These are phyloP conservation scores for Nephrotoma guestfalica DNA, from an alignment of 2,888 invertebrate species.

Conservation along the genomic window DNA sequence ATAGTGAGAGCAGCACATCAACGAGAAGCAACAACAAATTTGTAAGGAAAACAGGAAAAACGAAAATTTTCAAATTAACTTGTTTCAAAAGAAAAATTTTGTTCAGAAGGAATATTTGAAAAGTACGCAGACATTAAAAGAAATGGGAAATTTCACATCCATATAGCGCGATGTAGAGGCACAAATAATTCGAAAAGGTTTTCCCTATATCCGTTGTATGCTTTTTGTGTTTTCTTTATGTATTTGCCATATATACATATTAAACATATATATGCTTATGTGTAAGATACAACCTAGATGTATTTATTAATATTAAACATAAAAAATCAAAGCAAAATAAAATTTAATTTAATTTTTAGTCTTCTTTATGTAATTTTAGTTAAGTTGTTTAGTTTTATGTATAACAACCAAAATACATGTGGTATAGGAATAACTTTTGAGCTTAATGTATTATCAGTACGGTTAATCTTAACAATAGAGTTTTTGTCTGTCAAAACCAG, in stretches of 20 bases:
- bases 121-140: background rate
- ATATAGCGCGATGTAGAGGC: background rate
- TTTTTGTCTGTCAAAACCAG: no score
- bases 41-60: background rate
- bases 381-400: background rate
- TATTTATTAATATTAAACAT: background rate
- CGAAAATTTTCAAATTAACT: background rate
- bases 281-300: background rate
- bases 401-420: background rate
- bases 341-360: background rate
- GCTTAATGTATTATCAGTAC: no score
- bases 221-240: background rate
- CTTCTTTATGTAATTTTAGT: background rate
- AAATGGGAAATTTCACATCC: background rate
- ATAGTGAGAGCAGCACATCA: background rate
- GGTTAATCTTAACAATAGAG: no score
- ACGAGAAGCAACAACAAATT: background rate
- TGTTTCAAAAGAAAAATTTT: background rate
- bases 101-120: background rate
- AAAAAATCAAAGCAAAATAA: background rate
- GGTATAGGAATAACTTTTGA: no score
- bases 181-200: background rate
- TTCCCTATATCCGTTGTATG: background rate
- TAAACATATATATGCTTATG: background rate
- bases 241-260: background rate